Evolutionary conservation across 2,888 invertebrate species (phyloP).

Genomic region (Sphaerophoria rueppellii): DNA sequence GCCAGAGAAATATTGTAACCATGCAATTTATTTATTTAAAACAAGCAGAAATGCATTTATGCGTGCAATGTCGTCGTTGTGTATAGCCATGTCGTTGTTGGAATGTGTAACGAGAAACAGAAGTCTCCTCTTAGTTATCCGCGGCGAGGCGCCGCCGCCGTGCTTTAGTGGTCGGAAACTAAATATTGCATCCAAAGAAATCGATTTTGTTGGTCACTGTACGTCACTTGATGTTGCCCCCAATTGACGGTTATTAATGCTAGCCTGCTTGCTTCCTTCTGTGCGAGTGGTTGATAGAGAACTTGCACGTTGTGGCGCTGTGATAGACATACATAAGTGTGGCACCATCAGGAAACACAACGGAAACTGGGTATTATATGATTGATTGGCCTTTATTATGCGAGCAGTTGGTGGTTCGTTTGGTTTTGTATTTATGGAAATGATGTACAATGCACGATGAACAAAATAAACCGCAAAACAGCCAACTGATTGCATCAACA

Average conservation of each 20-base stretch:
- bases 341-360: constrained; percentile 5
- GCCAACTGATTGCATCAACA: constrained; percentile 31
- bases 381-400: constrained; percentile 40
- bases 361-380: not conserved
- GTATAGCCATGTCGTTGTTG: too few species aligned
- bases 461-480: constrained; percentile 47
- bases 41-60: constrained; percentile 19
- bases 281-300: constrained; percentile 46
- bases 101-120: too few species aligned
- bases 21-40: constrained; percentile 32
- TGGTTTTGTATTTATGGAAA: constrained; percentile 51
- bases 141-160: not conserved
- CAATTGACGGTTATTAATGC: constrained; percentile 56
- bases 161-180: constrained; percentile 19
- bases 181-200: constrained; percentile 29
- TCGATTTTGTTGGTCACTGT: constrained; percentile 23
- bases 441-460: constrained; percentile 49
- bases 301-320: constrained; percentile 27
- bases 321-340: not conserved
- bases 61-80: not conserved
- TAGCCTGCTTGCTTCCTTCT: constrained; percentile 11
- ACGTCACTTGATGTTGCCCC: constrained; percentile 37
- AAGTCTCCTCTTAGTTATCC: constrained; percentile 9
- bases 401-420: constrained; percentile 24
- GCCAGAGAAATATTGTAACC: constrained; percentile 7